A percentile compares a stretch with the other conserved stretches of the same genome.
Conservation (phyloP, 1,140 invertebrate species). For the Papilio dardanus region DNA sequence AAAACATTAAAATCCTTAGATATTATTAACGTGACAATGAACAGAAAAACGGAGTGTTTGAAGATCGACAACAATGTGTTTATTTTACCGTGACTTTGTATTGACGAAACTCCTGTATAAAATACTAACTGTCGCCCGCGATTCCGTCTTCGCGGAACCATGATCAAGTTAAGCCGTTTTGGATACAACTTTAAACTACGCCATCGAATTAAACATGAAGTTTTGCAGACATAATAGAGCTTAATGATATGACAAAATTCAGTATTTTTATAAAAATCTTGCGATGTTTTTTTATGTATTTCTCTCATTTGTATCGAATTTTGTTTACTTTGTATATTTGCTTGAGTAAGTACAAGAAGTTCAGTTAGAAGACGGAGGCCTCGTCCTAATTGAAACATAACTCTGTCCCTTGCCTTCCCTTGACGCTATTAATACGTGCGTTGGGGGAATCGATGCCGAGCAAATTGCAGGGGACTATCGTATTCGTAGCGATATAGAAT, state of each 20-base stretch:
- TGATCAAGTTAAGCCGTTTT: too few relatives aligned
- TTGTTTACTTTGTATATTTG: too few relatives aligned
- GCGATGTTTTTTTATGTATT: too few relatives aligned
- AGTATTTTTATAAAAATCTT: too few relatives aligned
- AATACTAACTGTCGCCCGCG: too few relatives aligned
- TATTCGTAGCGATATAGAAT: not conserved
- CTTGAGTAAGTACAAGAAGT: not conserved
- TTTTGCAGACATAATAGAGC: too few relatives aligned
- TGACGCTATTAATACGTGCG: slow-evolving; percentile 6
- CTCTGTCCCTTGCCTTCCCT: not conserved
- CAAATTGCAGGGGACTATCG: not conserved
- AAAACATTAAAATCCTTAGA: not conserved
- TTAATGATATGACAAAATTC: too few relatives aligned
- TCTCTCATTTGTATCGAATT: too few relatives aligned
- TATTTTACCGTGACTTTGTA: not conserved
- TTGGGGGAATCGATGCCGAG: not conserved
- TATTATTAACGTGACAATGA: not conserved
- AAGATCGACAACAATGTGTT: not conserved
- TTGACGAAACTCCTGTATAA: too few relatives aligned
- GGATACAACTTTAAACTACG: too few relatives aligned
- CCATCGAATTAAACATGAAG: too few relatives aligned
- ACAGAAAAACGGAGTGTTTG: not conserved
- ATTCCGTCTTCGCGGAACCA: too few relatives aligned
- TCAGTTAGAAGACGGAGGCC: not conserved
- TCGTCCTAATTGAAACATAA: slow-evolving; percentile 16